Base-by-base conservation (phyloP, 2,888 invertebrate genomes). In the Tipula unca region DNA sequence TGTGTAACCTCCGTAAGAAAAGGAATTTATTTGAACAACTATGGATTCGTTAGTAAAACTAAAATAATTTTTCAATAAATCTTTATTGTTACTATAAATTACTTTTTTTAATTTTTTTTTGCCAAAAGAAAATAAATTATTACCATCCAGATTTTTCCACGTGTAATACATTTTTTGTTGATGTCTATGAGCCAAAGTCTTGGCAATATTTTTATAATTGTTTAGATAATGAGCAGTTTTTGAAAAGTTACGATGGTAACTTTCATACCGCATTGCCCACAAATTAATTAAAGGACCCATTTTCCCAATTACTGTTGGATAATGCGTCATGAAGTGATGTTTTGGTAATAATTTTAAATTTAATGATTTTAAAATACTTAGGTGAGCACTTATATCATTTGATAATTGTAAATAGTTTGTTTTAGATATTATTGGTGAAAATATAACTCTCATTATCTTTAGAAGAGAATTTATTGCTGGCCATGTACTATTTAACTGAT, bases 311-410 rank as follows among this genome's bases (percentile, higher is more conserved):
- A 84, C 13, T 1, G 17, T 3, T n/a, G 84, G 84, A 14, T 84
- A 84, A 14, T 84, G 84, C 13, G 84, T 84, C 32, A 84, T 84
- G 14, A 84, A 29, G 14, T 84, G 84, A 32, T 84, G 84, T n/a
- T 84, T 84, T 3, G 84, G 84, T 17, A 84, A 29, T 39, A 39
- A 39, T 10, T 13, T 39, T 39, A 39, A 39, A 39, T 39, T 39
- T 1, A 39, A 39, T 39, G 39, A 13, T 39, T 39, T 39, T 39
- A 39, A 39, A 39, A 39, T 39, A 13, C 39, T 39, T 13, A 39
- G 39, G 13, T 39, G 39, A 39, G 5, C 10, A 13, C 39, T 39
- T 39, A 39, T 39, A 39, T 39, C 39, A 39, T 39, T 13, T 14
- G 20, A 20, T 17, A n/a, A n/a, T n/a, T n/a, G n/a, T n/a, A n/a